Evolutionary conservation across 2,888 invertebrate genomes (phyloP).

Genomic region (Actias luna): DNA sequence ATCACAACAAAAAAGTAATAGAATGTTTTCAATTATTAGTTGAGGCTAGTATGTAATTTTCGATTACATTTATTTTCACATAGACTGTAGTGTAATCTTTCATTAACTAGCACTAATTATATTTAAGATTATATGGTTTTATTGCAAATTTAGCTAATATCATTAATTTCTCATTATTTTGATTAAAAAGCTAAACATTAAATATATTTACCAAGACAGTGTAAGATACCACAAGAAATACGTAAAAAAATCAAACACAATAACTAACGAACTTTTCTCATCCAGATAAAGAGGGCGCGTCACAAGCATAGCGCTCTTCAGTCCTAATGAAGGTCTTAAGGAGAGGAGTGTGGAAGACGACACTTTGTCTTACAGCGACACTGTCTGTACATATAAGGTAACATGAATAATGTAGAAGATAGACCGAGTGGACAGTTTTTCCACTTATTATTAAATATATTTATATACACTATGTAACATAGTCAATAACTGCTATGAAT

Average conservation of each 20-base stretch:
- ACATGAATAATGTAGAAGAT: slow-evolving; percentile 48
- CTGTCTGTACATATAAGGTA: slow-evolving; percentile 36
- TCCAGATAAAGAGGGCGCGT: slow-evolving; percentile 26
- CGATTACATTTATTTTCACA: not conserved
- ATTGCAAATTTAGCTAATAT: too few relatives aligned
- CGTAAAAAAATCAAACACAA: not conserved
- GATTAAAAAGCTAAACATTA: too few relatives aligned
- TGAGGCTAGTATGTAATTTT: too few relatives aligned
- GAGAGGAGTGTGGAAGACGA: slow-evolving; percentile 27
- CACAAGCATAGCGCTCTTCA: slow-evolving; percentile 38
- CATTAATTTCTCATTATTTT: too few relatives aligned
- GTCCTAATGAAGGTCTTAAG: slow-evolving; percentile 59
- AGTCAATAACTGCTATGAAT: too few relatives aligned
- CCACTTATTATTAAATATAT: not conserved
- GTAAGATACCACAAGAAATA: not conserved
- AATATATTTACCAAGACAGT: not conserved
- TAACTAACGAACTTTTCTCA: slow-evolving; percentile 6
- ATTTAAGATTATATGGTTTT: too few relatives aligned
- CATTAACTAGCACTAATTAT: not conserved
- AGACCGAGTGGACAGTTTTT: not conserved
- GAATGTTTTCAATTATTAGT: too few relatives aligned
- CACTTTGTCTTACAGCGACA: slow-evolving; percentile 61
- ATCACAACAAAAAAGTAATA: too few relatives aligned
- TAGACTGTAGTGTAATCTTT: not conserved
- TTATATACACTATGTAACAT: not conserved